phyloP scores from a whole-genome alignment of 2,888 invertebrate species.

The Rhamphomyia laevipes region DNA sequence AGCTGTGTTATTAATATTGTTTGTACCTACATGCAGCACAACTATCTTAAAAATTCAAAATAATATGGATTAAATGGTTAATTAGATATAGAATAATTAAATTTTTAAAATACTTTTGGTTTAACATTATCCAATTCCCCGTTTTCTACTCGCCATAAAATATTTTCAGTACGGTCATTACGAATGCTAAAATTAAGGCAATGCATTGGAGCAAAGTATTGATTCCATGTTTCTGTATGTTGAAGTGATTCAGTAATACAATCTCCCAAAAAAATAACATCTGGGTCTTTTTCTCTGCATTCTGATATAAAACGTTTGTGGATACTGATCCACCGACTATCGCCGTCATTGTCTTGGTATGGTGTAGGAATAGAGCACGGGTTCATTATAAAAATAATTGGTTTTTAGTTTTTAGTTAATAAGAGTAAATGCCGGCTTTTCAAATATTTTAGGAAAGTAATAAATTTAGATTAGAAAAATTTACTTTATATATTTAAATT shows the following conservation, averaged over 20 bases:
- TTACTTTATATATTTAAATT: no score
- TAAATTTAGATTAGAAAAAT: no score
- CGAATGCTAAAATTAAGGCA: conserved; percentile 78
- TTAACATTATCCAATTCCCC: conserved; percentile 81
- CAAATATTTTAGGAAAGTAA: no score
- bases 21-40: conserved; percentile 79
- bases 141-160: conserved; percentile 80
- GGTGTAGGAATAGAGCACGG: conserved; percentile 58
- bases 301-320: conserved; percentile 57
- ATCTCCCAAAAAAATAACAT: conserved; percentile 85
- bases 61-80: no score
- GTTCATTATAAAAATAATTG: conserved; percentile 56
- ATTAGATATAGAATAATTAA: not conserved
- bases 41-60: conserved; percentile 54
- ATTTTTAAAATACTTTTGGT: conserved; percentile 56
- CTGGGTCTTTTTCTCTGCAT: conserved; percentile 81
- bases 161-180: conserved; percentile 73
- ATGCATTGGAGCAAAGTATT: conserved; percentile 83
- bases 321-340: conserved; percentile 62
- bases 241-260: conserved; percentile 72
- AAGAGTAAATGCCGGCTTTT: no score
- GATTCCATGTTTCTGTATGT: conserved; percentile 78
- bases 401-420: no score
- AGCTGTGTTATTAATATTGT: conserved; percentile 70
- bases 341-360: conserved; percentile 67